phyloP scores from a whole-genome alignment of 1,140 invertebrate species.

The Brachionus asplanchnoidis region DNA sequence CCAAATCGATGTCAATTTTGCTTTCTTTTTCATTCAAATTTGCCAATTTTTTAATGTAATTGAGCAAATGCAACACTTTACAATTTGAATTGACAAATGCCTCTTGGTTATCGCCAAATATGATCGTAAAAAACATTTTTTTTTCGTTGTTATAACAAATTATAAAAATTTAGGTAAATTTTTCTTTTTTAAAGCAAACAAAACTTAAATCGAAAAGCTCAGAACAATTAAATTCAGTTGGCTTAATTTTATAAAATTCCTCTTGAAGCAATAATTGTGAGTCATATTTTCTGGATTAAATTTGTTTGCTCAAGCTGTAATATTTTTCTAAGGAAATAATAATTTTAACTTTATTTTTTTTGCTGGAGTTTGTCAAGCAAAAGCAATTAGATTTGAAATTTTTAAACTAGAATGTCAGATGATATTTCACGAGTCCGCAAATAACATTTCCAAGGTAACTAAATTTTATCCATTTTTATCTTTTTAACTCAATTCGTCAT shows the following conservation, averaged over 20 bases:
- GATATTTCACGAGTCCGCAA: not conserved
- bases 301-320: not conserved
- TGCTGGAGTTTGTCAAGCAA: not conserved
- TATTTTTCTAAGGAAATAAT: not conserved
- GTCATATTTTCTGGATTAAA: not conserved
- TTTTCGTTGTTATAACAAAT: not conserved
- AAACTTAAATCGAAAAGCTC: not conserved
- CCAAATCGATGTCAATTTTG: not conserved
- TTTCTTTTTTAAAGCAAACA: not conserved
- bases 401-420: not conserved
- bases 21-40: not conserved
- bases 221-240: not conserved
- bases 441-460: not conserved
- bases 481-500: not conserved
- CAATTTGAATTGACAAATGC: constrained; percentile 14
- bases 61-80: not conserved
- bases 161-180: not conserved
- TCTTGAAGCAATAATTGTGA: not conserved
- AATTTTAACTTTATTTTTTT: not conserved
- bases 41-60: constrained; percentile 7
- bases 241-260: not conserved
- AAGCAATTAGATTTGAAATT: not conserved
- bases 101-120: not conserved
- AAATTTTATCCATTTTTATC: not conserved
- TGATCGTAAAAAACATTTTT: constrained; percentile 15